Percentiles rank a stretch among this genome's conserved stretches.
phyloP scores from a whole-genome alignment of 2,888 invertebrate species.

The Eristalinus aeneus region DNA sequence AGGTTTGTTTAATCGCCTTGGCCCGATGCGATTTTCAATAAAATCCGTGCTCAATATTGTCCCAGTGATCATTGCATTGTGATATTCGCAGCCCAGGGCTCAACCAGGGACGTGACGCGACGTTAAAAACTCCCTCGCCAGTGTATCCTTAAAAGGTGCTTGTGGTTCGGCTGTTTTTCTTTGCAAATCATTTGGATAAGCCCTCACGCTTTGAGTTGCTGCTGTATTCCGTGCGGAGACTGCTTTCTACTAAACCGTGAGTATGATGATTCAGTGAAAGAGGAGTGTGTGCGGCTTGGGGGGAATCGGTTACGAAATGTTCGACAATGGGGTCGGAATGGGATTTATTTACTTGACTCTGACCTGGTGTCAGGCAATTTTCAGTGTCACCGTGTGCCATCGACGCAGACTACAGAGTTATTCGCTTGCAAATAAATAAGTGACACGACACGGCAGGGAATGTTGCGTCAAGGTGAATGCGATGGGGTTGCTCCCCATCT shows the following conservation, averaged over 20 bases:
- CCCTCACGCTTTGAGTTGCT: neutral
- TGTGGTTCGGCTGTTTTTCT: neutral
- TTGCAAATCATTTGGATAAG: neutral
- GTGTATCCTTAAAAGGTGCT: neutral
- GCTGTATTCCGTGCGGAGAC: slow-evolving; percentile 40
- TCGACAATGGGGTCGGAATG: neutral
- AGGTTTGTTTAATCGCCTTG: neutral
- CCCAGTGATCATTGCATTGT: neutral
- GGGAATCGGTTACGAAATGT: slow-evolving; percentile 18
- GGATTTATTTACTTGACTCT: slow-evolving; percentile 29
- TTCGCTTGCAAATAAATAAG: slow-evolving; percentile 46
- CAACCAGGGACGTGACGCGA: neutral
- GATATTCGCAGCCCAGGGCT: neutral
- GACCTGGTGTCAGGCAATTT: slow-evolving; percentile 50
- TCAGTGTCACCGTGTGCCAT: slow-evolving; percentile 66
- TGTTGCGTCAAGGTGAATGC: slow-evolving; percentile 46
- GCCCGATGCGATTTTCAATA: slow-evolving; percentile 15
- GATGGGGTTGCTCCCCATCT: slow-evolving; percentile 4
- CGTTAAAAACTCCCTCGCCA: neutral
- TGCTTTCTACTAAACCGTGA: slow-evolving; percentile 52
- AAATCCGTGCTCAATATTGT: slow-evolving; percentile 5
- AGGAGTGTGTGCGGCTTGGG: neutral
- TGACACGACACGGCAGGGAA: slow-evolving; percentile 31
- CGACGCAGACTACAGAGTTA: slow-evolving; percentile 19
- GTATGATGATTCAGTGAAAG: slow-evolving; percentile 35